Evolutionary conservation across 92 coral and sea anemone genomes (phyloP).

Genomic region (Diadumene lineata): DNA sequence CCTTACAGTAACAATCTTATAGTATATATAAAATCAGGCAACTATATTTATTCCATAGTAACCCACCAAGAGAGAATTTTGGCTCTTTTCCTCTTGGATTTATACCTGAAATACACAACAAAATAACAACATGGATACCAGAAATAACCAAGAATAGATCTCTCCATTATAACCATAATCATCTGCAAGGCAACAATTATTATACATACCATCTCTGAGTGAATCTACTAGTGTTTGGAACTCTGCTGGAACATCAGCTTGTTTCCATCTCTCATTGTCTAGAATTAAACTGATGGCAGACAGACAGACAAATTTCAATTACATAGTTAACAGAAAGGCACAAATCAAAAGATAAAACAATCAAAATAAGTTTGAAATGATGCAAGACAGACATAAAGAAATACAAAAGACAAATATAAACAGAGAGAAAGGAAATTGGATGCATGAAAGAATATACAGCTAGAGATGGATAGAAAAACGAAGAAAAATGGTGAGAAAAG

Average conservation of each 20-base stretch:
- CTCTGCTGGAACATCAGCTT: constrained; percentile 96
- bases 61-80: constrained; percentile 75
- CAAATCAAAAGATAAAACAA: neutral
- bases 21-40: too few relatives aligned
- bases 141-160: too few relatives aligned
- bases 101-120: constrained; percentile 40
- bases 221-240: constrained; percentile 87
- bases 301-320: neutral
- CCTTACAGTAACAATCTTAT: too few relatives aligned
- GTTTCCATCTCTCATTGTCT: constrained; percentile 99
- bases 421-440: neutral
- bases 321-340: neutral
- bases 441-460: too few relatives aligned
- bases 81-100: constrained; percentile 82
- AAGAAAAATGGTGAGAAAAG: neutral
- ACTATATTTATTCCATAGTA: too few relatives aligned
- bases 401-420: neutral
- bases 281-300: constrained; percentile 81
- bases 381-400: neutral
- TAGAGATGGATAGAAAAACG: too few relatives aligned
- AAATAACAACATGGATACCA: neutral
- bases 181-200: neutral
- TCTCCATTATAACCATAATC: too few relatives aligned
- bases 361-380: too few relatives aligned
- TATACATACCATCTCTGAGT: constrained; percentile 80